phyloP scores from a whole-genome alignment of 30 jellyfish, hydroid and myxozoan species.

The Turritopsis dohrnii region DNA sequence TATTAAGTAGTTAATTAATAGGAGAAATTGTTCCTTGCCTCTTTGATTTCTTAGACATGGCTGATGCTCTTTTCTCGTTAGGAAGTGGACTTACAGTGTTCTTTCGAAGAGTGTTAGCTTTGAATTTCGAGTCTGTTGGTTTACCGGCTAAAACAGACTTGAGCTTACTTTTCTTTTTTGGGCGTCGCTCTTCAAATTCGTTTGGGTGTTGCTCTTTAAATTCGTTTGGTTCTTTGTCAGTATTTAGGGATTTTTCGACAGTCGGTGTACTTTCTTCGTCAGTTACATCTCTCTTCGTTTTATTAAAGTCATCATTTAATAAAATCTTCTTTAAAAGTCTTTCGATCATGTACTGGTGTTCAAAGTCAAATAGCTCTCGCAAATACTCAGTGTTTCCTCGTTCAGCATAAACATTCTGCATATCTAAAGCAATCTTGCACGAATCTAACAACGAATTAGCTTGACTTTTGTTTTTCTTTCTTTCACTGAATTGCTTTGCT shows the following conservation, averaged over 20 bases:
- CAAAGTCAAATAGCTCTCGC: neutral
- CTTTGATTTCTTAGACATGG: neutral
- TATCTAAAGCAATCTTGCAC: neutral
- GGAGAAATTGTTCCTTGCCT: neutral
- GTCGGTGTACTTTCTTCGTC: neutral
- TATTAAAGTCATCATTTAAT: neutral
- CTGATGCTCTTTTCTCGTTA: neutral
- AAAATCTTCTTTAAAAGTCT: constrained; percentile 7
- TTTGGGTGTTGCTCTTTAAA: neutral
- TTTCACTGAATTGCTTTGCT: neutral
- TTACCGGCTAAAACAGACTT: neutral
- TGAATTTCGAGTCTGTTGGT: neutral
- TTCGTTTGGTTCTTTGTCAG: neutral
- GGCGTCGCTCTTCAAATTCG: neutral
- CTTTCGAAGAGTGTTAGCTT: neutral
- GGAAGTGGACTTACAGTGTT: neutral
- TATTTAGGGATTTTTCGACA: neutral
- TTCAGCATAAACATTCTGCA: neutral
- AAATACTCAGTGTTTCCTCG: neutral
- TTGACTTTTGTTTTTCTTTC: neutral
- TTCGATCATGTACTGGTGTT: neutral
- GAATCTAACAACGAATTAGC: neutral
- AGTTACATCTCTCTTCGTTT: neutral
- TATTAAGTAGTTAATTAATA: neutral
- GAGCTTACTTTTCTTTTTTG: neutral